These are phyloP conservation scores for Oikopleura albicans DNA, from an alignment of 23 tunicate species.

Conservation along the genomic window DNA sequence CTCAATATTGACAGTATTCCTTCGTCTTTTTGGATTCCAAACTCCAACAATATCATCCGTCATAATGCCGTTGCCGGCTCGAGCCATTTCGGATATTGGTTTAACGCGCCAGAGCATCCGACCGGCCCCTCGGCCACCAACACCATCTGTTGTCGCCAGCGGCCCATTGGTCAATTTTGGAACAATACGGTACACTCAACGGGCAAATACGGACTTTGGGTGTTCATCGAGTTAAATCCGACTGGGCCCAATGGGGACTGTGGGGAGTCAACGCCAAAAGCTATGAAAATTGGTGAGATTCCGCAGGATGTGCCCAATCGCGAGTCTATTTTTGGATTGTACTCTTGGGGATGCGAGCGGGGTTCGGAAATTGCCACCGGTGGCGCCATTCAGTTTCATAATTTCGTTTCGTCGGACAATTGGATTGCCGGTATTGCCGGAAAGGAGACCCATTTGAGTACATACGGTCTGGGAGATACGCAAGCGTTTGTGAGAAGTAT, in stretches of 20 bases:
- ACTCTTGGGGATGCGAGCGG: slow-evolving; percentile 66
- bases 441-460: neutral
- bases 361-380: slow-evolving; percentile 82
- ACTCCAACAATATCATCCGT: slow-evolving; percentile 39
- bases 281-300: slow-evolving; percentile 8
- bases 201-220: slow-evolving; percentile 95
- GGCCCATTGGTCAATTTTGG: slow-evolving; percentile 35
- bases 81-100: neutral
- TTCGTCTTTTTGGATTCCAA: slow-evolving; percentile 52
- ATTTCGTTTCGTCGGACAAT: slow-evolving; percentile 46
- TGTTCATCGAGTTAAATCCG: slow-evolving; percentile 29
- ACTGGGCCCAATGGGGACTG: slow-evolving; percentile 16
- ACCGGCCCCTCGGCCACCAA: slow-evolving; percentile 66
- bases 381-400: slow-evolving; percentile 74
- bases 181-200: slow-evolving; percentile 85
- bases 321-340: slow-evolving; percentile 19
- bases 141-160: slow-evolving; percentile 37
- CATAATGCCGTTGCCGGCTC: slow-evolving; percentile 53
- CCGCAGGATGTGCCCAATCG: neutral
- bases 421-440: slow-evolving; percentile 37
- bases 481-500: neutral
- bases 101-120: slow-evolving; percentile 17
- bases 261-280: slow-evolving; percentile 8
- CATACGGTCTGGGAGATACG: neutral
- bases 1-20: neutral